Conservation (phyloP, 2,113 vertebrate species). For the Saimiri boliviensis region DNA sequence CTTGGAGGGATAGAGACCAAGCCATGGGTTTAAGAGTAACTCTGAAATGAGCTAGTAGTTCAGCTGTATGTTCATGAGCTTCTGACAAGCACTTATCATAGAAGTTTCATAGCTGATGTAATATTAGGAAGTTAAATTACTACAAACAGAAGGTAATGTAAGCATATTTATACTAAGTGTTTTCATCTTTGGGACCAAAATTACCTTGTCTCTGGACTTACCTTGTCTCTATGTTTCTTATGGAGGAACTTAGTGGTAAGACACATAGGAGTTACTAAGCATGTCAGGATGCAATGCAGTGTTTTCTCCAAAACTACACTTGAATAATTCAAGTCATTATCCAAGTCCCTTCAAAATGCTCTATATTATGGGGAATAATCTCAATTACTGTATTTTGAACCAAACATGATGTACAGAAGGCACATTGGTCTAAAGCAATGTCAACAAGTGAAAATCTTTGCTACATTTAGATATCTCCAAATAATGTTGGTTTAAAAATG, state of each 20-base stretch:
- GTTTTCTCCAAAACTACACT: not conserved
- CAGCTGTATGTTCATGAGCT: not conserved
- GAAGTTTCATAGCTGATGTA: not conserved
- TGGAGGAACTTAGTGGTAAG: not conserved
- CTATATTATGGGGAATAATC: not conserved
- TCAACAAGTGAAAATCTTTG: not conserved
- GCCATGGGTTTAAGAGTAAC: rapidly evolving
- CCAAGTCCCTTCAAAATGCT: not conserved
- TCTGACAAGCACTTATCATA: not conserved
- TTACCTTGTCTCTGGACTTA: not conserved
- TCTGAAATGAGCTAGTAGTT: not conserved
- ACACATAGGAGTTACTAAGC: not conserved
- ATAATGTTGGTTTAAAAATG: not conserved
- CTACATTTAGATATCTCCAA: not conserved
- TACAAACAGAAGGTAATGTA: not conserved
- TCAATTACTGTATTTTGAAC: not conserved
- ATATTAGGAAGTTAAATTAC: not conserved
- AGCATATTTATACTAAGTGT: not conserved
- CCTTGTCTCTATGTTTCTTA: not conserved
- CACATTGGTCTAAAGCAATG: not conserved
- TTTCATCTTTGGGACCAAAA: not conserved
- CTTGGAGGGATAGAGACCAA: not conserved
- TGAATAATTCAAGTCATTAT: not conserved
- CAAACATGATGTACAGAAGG: not conserved
- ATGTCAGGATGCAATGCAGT: not conserved